phyloP scores from a whole-genome alignment of 2,113 vertebrate species.

The Petrocephalus zakoni region DNA sequence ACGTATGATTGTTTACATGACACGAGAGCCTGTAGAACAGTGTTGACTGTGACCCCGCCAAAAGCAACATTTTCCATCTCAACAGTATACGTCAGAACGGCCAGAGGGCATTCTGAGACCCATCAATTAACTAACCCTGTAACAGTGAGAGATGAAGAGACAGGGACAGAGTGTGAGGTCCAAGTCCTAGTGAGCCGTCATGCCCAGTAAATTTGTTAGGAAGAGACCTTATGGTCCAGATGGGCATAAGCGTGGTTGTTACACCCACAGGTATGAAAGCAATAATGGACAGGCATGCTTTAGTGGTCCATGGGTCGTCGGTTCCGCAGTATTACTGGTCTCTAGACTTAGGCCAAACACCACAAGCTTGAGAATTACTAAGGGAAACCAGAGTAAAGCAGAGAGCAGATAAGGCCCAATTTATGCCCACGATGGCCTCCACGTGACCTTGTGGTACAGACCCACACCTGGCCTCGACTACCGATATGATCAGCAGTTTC shows the following conservation, averaged over 20 bases:
- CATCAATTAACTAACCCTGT: too few relatives aligned
- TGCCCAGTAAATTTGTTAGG: background rate
- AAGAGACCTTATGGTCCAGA: background rate
- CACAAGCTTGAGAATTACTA: background rate
- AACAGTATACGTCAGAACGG: too few relatives aligned
- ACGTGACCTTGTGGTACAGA: background rate
- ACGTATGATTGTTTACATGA: too few relatives aligned
- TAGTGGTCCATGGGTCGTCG: background rate
- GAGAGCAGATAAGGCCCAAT: background rate
- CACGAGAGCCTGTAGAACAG: too few relatives aligned
- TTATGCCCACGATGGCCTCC: conserved; percentile 3
- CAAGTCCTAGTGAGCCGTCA: background rate
- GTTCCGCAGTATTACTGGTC: background rate
- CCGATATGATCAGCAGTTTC: background rate
- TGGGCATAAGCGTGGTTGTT: background rate
- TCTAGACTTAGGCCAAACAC: background rate
- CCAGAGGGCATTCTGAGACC: too few relatives aligned
- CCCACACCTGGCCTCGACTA: background rate
- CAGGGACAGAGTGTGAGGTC: too few relatives aligned
- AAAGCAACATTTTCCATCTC: too few relatives aligned
- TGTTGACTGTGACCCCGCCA: too few relatives aligned
- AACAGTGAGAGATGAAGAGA: too few relatives aligned
- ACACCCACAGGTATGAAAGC: conserved; percentile 2
- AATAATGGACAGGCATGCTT: background rate
- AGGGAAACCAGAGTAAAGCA: background rate